Evolutionary conservation across 1,140 invertebrate genomes (phyloP), one percentile per base, ranked within the genome.

Genomic region (Drosophila littoralis): DNA sequence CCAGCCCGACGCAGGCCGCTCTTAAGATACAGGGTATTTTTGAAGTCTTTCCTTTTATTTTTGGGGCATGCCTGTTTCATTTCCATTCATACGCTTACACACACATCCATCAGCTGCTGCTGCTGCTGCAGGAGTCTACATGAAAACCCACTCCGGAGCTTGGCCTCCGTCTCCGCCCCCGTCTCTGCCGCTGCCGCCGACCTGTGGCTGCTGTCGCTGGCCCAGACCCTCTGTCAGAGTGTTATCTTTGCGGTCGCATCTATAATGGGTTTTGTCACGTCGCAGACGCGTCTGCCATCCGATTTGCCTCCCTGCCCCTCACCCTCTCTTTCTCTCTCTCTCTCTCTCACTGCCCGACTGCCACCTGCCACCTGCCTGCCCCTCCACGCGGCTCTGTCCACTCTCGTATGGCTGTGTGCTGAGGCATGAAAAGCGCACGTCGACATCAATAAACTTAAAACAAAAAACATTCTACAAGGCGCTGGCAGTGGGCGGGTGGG

Each of bases 201-300:
- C 50, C 66, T 51, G 57, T 46, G 13, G 50, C 48, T 40, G 45
- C 36, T 9, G 17, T 33, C 40, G 51, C 33, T 38, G 7, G 48
- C 12, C 10, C 46, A n/a, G 48, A 28, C 17, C 9, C 52, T 42
- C 72, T 48, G 64, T 58, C 48, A 57, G 71, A 63, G 79, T 89
- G 83, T 88, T 88, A 88, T 88, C 84, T 88, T 83, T 88, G 83
- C 66, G 80, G 83, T 89, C 77, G 83, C 84, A 88, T 88, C 83
- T 88, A 89, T 88, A 88, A 88, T 88, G 84, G 83, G 83, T 88
- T 88, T 88, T 89, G 83, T 88, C 83, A 88, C 83, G 84, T 88
- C 78, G 83, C 83, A 88, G 83, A 86, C 83, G 79, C 78, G 79
- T 79, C 82, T 86, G 83, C 50, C 52, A 38, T 38, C 52, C 63